Evolutionary conservation across 2,113 vertebrate species (phyloP), one percentile per base, ranked within the genome.

Genomic region (Corythornis cristatus): DNA sequence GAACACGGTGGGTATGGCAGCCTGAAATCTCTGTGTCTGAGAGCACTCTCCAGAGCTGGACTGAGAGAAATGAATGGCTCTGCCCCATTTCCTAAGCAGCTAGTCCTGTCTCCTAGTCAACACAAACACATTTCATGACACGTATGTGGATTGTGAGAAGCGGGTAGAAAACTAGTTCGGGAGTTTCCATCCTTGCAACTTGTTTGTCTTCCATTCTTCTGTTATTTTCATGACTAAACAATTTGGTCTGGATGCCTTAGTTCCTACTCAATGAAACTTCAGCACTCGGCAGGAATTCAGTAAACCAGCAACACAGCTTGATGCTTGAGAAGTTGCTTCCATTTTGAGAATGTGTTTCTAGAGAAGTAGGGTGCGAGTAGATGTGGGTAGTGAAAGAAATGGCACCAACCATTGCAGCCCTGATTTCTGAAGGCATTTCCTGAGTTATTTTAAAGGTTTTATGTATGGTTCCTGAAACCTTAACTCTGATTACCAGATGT

Each of bases 341-440:
- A 96, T 95, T 95, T 93, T 95, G 85, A 95, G 95, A 95, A 93
- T 29, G 88, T 95, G 93, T 96, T 95, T 95, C 85, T 95, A 64
- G 96, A 96, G 95, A 95, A 95, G 84, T 88, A 93, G 96, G 89
- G 91, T 83, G 91, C 60, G 93, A 94, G 93, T 91, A 94, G 90
- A 93, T 90, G 96, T 96, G 93, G 93, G 93, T 87, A 95, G 96
- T 94, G 96, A 93, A 96, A 94, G 57, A 92, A 95, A 91, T 95
- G 93, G 91, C 89, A 95, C 93, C 82, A 93, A 23, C 68, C 93
- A 91, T 81, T 82, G 82, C 91, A 81, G 88, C 81, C 82, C 93
- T 89, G 53, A 80, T 80, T 96, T 95, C 85, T 86, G 76, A 95
- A 96, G 94, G 95, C 91, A 89, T 93, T 95, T 96, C 91, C 94